Conservation (phyloP, 2,113 vertebrate species). For the Uropsilus gracilis region DNA sequence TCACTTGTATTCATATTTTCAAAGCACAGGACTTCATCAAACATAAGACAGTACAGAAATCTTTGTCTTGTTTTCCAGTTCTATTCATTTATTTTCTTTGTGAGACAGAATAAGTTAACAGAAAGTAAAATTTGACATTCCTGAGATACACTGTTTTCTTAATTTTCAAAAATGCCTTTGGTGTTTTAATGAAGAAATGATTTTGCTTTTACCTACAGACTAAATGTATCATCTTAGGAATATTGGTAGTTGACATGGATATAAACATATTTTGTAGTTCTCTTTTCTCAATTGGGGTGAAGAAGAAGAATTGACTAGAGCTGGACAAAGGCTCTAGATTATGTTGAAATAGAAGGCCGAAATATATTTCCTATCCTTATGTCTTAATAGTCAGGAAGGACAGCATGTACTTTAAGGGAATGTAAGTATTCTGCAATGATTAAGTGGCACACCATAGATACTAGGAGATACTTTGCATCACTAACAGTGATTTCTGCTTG, state of each 20-base stretch:
- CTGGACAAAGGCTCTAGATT: no score
- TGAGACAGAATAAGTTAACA: neutral
- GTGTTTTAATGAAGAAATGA: neutral
- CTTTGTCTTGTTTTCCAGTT: neutral
- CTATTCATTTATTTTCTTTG: conserved; percentile 3
- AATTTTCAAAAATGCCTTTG: neutral
- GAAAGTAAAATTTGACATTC: neutral
- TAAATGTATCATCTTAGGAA: neutral
- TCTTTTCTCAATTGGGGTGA: neutral
- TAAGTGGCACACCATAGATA: no score
- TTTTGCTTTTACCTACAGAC: conserved; percentile 15
- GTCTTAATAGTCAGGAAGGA: neutral
- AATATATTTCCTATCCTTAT: no score
- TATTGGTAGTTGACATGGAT: neutral
- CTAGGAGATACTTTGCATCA: neutral
- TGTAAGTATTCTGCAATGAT: no score
- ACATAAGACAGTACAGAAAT: neutral
- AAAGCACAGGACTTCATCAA: neutral
- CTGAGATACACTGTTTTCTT: neutral
- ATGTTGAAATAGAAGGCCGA: neutral
- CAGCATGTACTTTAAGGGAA: neutral
- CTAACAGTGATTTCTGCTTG: neutral
- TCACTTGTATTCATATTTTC: neutral
- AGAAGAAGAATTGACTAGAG: neutral
- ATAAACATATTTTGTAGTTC: neutral